Conservation (phyloP, 2,888 invertebrate species). For the Dasypolia templi region DNA sequence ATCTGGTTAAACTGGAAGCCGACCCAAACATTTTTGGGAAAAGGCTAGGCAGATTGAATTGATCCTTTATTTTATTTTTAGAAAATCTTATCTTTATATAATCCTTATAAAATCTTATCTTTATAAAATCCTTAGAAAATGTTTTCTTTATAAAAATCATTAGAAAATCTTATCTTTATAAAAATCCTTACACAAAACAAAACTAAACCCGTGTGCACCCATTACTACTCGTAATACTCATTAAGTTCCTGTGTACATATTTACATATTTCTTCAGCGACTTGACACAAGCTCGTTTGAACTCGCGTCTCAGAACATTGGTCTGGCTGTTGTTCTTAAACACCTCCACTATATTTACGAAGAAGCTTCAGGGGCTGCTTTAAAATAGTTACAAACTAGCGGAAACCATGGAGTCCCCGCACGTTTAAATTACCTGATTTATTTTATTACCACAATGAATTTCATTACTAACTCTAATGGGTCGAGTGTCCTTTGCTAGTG, state of each 20-base stretch:
- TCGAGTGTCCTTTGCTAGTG: conserved; percentile 40
- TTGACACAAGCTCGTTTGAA: conserved; percentile 33
- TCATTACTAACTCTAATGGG: conserved; percentile 52
- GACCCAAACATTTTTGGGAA: background rate
- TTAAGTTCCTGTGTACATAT: conserved; percentile 8
- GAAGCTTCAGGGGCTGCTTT: conserved; percentile 43
- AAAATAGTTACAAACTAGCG: conserved; percentile 53
- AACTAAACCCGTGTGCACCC: background rate
- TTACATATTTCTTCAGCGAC: conserved; percentile 11
- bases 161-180: no score
- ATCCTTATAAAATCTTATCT: no score
- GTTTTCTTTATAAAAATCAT: no score
- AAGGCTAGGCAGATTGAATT: background rate
- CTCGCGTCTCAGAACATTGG: conserved; percentile 30
- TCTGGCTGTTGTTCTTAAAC: conserved; percentile 54
- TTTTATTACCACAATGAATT: conserved; percentile 61
- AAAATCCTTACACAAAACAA: conserved; percentile 1
- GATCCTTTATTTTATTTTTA: no score
- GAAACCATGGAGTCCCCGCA: conserved; percentile 47
- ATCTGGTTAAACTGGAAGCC: background rate
- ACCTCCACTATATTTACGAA: conserved; percentile 50
- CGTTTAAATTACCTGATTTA: conserved; percentile 58
- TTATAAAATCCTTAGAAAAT: no score
- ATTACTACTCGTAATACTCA: conserved; percentile 9
- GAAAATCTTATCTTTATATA: no score